These are phyloP conservation scores for Netelia virgata DNA, from an alignment of 2,888 invertebrate genomes.

Conservation along the genomic window DNA sequence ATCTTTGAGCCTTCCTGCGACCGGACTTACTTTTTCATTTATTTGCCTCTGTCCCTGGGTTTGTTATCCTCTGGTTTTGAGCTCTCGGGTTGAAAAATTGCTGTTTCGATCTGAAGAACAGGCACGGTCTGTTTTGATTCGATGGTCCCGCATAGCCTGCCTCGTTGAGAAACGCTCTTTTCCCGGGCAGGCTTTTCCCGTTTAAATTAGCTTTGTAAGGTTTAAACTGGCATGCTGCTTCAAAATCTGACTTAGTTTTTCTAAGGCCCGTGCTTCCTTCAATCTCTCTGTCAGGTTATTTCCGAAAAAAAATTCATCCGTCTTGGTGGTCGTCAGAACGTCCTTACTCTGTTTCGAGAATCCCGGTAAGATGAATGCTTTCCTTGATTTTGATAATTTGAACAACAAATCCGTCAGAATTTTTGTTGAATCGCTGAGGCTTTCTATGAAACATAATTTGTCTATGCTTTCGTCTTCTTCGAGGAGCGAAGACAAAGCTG, in stretches of 20 bases:
- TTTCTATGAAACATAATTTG: conserved; percentile 11
- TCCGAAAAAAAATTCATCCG: conserved; percentile 2
- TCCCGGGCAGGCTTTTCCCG: conserved; percentile 22
- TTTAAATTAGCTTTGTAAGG: not conserved
- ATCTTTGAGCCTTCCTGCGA: conserved; percentile 45
- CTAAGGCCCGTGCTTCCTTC: conserved; percentile 29
- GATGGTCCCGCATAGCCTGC: conserved; percentile 7
- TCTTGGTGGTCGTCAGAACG: not conserved
- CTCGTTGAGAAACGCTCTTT: conserved; percentile 9
- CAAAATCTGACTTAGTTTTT: conserved; percentile 18
- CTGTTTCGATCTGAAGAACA: conserved; percentile 27
- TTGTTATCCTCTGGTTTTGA: not conserved
- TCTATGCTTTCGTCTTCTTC: conserved; percentile 46
- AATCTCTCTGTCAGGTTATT: conserved; percentile 11
- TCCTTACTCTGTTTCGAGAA: conserved; percentile 27
- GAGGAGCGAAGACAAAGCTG: conserved; percentile 45
- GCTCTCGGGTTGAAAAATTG: conserved; percentile 8
- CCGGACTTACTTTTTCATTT: conserved; percentile 43
- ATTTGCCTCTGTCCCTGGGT: conserved; percentile 15
- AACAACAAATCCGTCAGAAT: conserved; percentile 12
- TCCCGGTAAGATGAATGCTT: conserved; percentile 17
- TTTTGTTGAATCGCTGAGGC: not conserved
- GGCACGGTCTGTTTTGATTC: conserved; percentile 4
- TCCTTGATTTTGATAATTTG: conserved; percentile 7
- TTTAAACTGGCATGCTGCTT: conserved; percentile 17